Percentiles rank a stretch among this genome's conserved stretches.
These are phyloP conservation scores for Eleutherodactylus coqui DNA, from an alignment of 2,797 vertebrate species.

Conservation along the genomic window DNA sequence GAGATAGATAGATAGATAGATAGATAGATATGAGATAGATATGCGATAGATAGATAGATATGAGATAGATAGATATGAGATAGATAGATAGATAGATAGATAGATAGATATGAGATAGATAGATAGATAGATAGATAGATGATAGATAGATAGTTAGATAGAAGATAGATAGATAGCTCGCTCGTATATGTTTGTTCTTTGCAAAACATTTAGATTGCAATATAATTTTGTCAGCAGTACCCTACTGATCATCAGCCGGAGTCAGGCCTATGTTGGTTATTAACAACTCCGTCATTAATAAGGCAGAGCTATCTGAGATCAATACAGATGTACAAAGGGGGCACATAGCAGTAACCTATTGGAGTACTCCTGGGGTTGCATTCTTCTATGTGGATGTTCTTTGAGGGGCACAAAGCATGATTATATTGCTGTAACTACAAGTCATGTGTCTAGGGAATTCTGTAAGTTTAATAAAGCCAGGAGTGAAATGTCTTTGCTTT, in stretches of 20 bases:
- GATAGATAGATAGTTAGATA: too few species aligned
- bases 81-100: too few species aligned
- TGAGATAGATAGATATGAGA: too few species aligned
- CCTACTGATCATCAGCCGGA: background rate
- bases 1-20: too few species aligned
- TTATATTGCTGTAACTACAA: slow-evolving; percentile 53
- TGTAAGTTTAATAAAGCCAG: slow-evolving; percentile 54
- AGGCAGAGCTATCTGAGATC: slow-evolving; percentile 12
- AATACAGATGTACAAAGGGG: slow-evolving; percentile 39
- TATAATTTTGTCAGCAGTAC: background rate
- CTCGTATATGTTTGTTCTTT: too few species aligned
- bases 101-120: too few species aligned
- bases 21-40: too few species aligned
- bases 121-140: too few species aligned
- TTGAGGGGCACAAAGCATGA: slow-evolving; percentile 42
- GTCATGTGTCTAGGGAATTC: slow-evolving; percentile 42
- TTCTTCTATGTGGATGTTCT: slow-evolving; percentile 34
- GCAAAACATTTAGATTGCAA: too few species aligned
- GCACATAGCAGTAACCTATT: slow-evolving; percentile 37
- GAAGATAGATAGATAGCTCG: too few species aligned
- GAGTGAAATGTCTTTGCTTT: slow-evolving; percentile 52
- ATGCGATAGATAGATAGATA: too few species aligned
- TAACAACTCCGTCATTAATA: too few species aligned
- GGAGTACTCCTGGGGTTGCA: slow-evolving; percentile 1
- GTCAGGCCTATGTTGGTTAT: background rate